These are phyloP conservation scores for Camponotus floridanus DNA, from an alignment of 1,140 invertebrate species.

Conservation along the genomic window DNA sequence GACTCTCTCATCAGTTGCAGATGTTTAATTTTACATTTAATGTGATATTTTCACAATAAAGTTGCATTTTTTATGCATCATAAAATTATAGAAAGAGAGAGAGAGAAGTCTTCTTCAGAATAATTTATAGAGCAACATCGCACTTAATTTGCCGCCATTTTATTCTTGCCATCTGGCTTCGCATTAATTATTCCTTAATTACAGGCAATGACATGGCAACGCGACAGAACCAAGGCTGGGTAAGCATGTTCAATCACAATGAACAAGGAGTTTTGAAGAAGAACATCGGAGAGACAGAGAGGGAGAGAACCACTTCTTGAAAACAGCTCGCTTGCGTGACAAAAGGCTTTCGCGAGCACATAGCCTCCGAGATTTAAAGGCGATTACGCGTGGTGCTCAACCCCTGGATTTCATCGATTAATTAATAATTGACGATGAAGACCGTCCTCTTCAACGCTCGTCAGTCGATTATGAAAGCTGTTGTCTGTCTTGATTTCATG, in stretches of 20 bases:
- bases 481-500: constrained; percentile 39
- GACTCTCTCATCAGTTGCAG: neutral
- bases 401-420: constrained; percentile 75
- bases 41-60: neutral
- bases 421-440: constrained; percentile 80
- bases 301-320: constrained; percentile 41
- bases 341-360: constrained; percentile 51
- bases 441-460: constrained; percentile 42
- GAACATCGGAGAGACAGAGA: neutral
- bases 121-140: neutral
- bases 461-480: neutral
- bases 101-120: neutral
- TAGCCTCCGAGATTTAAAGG: constrained; percentile 71
- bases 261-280: constrained; percentile 57
- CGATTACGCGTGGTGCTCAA: constrained; percentile 74
- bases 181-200: constrained; percentile 31
- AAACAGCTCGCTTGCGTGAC: constrained; percentile 76
- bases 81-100: neutral
- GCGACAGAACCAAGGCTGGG: constrained; percentile 16
- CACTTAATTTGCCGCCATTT: neutral
- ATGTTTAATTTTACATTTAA: neutral
- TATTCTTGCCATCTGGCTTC: neutral
- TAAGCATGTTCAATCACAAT: constrained; percentile 45
- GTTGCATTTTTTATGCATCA: neutral
- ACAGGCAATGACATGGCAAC: neutral